Percentiles rank a stretch among this genome's conserved stretches.
Conservation (phyloP, 2,113 vertebrate species). For the Platanista minor region DNA sequence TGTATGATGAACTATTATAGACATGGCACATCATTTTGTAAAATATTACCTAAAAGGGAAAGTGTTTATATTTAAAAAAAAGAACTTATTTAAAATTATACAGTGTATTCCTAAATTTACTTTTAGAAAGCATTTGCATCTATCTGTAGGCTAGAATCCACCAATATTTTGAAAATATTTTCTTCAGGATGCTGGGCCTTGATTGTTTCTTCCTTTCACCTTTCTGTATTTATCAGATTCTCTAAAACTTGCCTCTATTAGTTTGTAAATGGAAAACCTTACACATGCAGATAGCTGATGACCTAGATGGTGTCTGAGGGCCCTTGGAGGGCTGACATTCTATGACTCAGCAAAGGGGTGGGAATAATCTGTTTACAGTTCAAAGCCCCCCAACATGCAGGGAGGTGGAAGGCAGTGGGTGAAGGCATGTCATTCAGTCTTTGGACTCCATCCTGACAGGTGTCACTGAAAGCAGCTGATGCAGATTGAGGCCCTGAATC, state of each 20-base stretch:
- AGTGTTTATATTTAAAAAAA: neutral
- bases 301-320: neutral
- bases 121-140: neutral
- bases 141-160: neutral
- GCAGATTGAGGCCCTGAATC: neutral
- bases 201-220: neutral
- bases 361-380: neutral
- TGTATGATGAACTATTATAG: neutral
- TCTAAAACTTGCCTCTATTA: neutral
- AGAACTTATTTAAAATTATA: neutral
- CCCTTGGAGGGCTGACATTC: neutral
- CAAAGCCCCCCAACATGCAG: accelerated
- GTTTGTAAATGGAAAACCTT: neutral
- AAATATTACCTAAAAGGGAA: neutral
- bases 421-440: neutral
- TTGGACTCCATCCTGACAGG: neutral
- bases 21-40: neutral
- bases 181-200: neutral
- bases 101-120: neutral
- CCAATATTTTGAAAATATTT: neutral
- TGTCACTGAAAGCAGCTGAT: neutral
- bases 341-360: neutral
- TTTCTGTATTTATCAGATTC: neutral
- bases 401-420: accelerated
- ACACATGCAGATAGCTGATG: neutral